Evolutionary conservation across 2,797 vertebrate genomes (phyloP).

Genomic region (Neosilurus hyrtlii): DNA sequence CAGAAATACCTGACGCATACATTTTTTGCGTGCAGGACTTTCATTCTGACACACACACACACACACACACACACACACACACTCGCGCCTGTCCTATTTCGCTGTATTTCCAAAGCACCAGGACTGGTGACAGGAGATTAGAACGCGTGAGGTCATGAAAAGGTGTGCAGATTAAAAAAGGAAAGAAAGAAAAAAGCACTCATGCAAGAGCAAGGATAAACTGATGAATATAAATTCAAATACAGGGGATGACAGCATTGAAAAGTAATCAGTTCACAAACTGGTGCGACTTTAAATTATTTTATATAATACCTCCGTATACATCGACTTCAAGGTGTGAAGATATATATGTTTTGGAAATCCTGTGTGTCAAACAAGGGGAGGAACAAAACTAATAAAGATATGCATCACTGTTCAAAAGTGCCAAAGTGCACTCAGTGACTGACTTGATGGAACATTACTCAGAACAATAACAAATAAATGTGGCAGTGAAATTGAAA

Average conservation of each 20-base stretch:
- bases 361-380: too few species aligned
- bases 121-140: constrained; percentile 1
- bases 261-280: too few species aligned
- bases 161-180: background rate
- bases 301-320: background rate
- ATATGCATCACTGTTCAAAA: background rate
- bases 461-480: background rate
- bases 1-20: background rate
- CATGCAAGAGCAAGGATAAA: constrained; percentile 1
- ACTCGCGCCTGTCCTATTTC: background rate
- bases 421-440: background rate
- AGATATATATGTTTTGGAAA: background rate
- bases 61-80: too few species aligned
- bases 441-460: background rate
- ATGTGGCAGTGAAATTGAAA: background rate
- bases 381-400: background rate
- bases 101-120: background rate
- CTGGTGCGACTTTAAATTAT: background rate
- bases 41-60: background rate
- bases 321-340: background rate
- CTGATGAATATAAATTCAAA: background rate
- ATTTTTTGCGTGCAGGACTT: background rate
- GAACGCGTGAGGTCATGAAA: background rate
- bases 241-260: background rate
- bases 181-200: background rate